These are phyloP conservation scores for Psephotus haematonotus DNA, from an alignment of 2,113 vertebrate genomes.

Conservation along the genomic window DNA sequence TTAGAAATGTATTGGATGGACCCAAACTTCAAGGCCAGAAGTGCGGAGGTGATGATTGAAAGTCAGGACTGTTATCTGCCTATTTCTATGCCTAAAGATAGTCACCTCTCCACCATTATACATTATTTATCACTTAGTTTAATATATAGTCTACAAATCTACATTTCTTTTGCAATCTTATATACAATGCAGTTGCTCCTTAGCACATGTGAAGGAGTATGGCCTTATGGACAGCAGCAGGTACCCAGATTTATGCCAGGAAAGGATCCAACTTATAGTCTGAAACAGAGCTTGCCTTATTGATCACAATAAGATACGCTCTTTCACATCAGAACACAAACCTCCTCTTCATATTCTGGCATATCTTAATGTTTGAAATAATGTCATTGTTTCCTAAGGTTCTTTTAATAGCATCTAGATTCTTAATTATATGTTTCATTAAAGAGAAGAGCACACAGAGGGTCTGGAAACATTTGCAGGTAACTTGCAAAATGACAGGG, in stretches of 20 bases:
- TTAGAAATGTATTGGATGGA: neutral
- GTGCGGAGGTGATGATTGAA: neutral
- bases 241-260: neutral
- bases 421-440: neutral
- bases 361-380: neutral
- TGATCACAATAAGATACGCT: neutral
- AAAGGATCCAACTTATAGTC: neutral
- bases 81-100: constrained; percentile 13
- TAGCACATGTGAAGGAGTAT: neutral
- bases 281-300: neutral
- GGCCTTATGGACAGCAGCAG: neutral
- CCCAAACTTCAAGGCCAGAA: neutral
- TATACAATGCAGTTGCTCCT: neutral
- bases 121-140: constrained; percentile 1
- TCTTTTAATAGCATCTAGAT: neutral
- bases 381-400: neutral
- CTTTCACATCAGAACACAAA: neutral
- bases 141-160: neutral
- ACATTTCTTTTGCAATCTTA: neutral
- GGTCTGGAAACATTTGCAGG: neutral
- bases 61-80: neutral
- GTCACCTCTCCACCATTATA: neutral
- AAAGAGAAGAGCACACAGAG: neutral
- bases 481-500: neutral
- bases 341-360: neutral